A percentile compares a stretch with the other conserved stretches of the same genome.
Evolutionary conservation across 2,113 vertebrate genomes (phyloP).

Genomic region (Oxyura jamaicensis): DNA sequence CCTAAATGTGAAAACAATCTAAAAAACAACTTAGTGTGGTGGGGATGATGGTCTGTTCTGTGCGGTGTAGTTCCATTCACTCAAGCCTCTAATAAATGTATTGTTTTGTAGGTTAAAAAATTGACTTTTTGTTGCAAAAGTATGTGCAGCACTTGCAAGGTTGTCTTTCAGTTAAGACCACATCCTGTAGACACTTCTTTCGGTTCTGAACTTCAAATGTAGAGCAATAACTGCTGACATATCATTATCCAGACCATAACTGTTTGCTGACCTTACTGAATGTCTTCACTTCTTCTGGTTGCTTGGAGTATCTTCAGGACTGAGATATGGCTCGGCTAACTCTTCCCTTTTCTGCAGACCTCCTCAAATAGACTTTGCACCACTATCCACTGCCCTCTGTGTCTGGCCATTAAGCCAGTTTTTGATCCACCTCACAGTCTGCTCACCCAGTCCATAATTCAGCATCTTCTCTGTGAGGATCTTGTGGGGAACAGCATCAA

Average conservation of each 20-base stretch:
- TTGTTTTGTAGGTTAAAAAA: neutral
- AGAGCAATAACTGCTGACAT: neutral
- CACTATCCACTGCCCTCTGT: neutral
- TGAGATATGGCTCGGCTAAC: neutral
- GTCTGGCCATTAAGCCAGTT: too few relatives aligned
- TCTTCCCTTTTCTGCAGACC: neutral
- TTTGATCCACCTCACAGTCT: too few relatives aligned
- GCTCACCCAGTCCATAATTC: too few relatives aligned
- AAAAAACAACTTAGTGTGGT: neutral
- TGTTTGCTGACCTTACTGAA: neutral
- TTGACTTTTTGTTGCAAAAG: neutral
- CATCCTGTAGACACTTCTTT: slow-evolving; percentile 56
- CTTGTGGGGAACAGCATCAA: too few relatives aligned
- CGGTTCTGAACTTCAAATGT: neutral
- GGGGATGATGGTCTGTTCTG: neutral
- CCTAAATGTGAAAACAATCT: neutral
- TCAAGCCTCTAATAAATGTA: neutral
- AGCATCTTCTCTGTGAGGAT: too few relatives aligned
- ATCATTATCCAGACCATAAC: neutral
- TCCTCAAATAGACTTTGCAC: neutral
- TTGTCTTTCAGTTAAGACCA: slow-evolving; percentile 22
- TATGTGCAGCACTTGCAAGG: neutral
- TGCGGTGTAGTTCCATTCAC: neutral
- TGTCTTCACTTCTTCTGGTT: neutral
- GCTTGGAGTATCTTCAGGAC: neutral